These are phyloP conservation scores for Hestina assimilis DNA, from an alignment of 1,140 invertebrate genomes.

Conservation along the genomic window DNA sequence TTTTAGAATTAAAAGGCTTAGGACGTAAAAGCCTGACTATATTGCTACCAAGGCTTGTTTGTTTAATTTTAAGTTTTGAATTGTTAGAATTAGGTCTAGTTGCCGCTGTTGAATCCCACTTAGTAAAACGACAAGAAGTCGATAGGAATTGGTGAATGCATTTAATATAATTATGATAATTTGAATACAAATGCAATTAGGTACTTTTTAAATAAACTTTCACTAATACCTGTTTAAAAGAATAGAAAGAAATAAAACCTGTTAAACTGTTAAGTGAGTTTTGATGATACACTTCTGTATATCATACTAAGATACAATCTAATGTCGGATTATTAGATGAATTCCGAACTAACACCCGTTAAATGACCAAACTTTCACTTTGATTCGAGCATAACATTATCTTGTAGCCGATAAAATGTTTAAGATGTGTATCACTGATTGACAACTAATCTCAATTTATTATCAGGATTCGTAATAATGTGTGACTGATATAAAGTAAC, in stretches of 20 bases:
- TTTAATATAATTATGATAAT: too few species aligned
- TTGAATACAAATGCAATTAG: neutral
- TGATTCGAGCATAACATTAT: neutral
- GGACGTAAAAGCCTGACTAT: too few species aligned
- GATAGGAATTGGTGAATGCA: too few species aligned
- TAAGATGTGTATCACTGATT: neutral
- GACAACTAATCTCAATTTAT: neutral
- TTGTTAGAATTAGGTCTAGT: too few species aligned
- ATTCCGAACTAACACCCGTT: constrained; percentile 15
- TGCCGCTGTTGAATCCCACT: too few species aligned
- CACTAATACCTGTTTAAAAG: neutral
- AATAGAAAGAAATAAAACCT: neutral
- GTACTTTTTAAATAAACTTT: neutral
- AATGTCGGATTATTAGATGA: constrained; percentile 19
- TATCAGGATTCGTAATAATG: too few species aligned
- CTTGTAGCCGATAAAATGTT: neutral
- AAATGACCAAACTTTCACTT: constrained; percentile 18
- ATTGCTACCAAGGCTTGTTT: too few species aligned
- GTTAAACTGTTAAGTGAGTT: neutral
- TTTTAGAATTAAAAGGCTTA: too few species aligned
- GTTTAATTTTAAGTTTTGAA: too few species aligned
- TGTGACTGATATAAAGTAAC: too few species aligned
- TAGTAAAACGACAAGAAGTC: too few species aligned
- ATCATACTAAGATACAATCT: constrained; percentile 13
- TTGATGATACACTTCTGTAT: constrained; percentile 8